These are phyloP conservation scores for Cyclura pinguis DNA, from an alignment of 2,797 vertebrate species.

Conservation along the genomic window DNA sequence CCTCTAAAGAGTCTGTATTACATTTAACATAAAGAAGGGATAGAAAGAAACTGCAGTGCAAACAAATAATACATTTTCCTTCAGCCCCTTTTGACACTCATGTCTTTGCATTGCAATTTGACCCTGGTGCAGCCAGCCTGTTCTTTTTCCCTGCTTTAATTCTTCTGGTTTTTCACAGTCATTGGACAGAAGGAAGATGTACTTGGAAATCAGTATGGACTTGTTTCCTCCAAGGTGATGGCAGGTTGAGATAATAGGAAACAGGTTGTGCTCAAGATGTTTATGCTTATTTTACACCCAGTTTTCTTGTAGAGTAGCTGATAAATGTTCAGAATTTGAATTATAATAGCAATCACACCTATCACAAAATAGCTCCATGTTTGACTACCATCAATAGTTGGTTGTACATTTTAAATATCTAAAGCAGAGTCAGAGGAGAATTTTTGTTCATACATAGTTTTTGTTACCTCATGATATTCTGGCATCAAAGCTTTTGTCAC, in stretches of 20 bases:
- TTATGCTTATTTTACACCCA: too few species aligned
- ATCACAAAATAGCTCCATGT: background rate
- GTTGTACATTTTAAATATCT: background rate
- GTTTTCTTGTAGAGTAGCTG: background rate
- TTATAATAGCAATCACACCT: background rate
- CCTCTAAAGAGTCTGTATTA: background rate
- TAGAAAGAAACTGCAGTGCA: background rate
- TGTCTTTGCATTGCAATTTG: background rate
- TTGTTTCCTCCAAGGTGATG: background rate
- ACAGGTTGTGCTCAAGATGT: background rate
- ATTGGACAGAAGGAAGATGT: background rate
- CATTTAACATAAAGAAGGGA: background rate
- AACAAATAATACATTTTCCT: background rate
- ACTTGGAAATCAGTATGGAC: background rate
- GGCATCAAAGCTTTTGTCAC: background rate
- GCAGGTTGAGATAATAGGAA: background rate
- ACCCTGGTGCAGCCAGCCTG: background rate
- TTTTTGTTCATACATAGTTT: too few species aligned
- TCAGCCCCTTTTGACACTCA: background rate
- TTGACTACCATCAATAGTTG: background rate
- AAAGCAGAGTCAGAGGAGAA: background rate
- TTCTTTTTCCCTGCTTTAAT: background rate
- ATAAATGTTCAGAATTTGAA: background rate
- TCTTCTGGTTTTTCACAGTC: background rate
- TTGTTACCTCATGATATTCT: background rate